Evolutionary conservation across 1,140 invertebrate genomes (phyloP), one percentile per base, ranked within the genome.

Genomic region (Globodera ellingtonae): DNA sequence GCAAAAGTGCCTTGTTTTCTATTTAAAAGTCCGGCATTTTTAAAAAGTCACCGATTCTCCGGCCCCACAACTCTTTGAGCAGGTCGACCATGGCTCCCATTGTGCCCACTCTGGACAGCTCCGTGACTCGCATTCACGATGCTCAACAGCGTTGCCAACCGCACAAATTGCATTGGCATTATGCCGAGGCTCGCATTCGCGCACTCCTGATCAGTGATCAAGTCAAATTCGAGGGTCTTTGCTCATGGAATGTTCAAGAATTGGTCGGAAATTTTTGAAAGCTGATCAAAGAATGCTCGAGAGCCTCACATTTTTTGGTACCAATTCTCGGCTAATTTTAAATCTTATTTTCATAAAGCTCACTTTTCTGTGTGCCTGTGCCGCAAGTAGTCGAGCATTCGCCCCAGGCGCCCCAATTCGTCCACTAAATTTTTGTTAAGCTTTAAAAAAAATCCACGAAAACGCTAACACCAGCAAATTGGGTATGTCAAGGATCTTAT

Each of bases 11-110:
- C 35, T 35, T 35, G 35, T 35, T 35, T 35, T 35, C 35, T 35
- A 35, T 35, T 35, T 35, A 35, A 35, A 35, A 35, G 35, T 35
- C 35, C 35, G 44, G 6, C 44, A 71, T n/a, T 56, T 35, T 21
- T 35, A 35, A 69, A 67, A 77, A 46, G 18, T 35, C 21, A 77
- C 75, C 62, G 65, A 67, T 69, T 77, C 75, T 6, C 75, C 75
- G n/a, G 24, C 46, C 35, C 75, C 75, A 47, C 75, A 77, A 52
- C 69, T 77, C 69, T 77, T 77, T 69, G 75, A 77, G 21, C 75
- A 77, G n/a, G 24, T 35, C 69, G 75, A 69, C 75, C 75, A 77
- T 77, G 52, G 62, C 7, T 62, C 75, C 75, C 75, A 77, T 18
- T 67, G 65, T 24, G 47, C 21, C 75, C 75, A 77, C 15, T 18